Evolutionary conservation across 1,140 invertebrate genomes (phyloP).

Genomic region (Pseudomyrmex gracilis): DNA sequence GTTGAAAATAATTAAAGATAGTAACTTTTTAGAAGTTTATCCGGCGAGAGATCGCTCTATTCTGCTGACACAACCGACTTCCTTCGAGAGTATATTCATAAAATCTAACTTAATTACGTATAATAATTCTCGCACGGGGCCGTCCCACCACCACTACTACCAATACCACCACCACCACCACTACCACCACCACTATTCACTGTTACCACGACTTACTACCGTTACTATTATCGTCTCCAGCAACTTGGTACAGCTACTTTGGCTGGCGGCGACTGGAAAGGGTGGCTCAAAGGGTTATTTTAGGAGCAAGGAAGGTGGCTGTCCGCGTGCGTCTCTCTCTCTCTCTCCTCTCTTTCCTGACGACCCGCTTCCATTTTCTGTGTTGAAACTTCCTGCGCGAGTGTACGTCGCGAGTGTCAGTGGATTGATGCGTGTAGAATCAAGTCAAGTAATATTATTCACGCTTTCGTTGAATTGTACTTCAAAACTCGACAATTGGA

Average conservation of each 20-base stretch:
- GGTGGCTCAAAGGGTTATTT: constrained; percentile 75
- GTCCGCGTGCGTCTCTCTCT: constrained; percentile 27
- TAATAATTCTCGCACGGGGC: constrained; percentile 54
- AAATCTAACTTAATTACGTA: constrained; percentile 68
- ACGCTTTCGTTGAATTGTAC: background rate
- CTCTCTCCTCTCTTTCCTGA: background rate
- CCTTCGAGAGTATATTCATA: constrained; percentile 55
- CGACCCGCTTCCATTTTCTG: constrained; percentile 15
- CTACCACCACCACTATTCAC: background rate
- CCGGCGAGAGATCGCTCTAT: constrained; percentile 15
- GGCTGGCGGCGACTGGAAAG: constrained; percentile 39
- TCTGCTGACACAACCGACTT: background rate
- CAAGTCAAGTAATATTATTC: background rate
- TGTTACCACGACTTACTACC: no score
- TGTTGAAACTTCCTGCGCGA: background rate
- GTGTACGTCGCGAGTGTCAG: background rate
- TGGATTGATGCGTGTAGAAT: background rate
- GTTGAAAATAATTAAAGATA: background rate
- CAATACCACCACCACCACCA: background rate
- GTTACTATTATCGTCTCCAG: constrained; percentile 17
- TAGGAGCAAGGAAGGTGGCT: constrained; percentile 68
- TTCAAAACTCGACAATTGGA: background rate
- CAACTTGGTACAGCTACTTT: constrained; percentile 36
- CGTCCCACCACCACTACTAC: background rate
- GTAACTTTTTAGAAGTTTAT: constrained; percentile 11